These are phyloP conservation scores for Keiferia lycopersicella DNA, from an alignment of 2,888 invertebrate genomes.

Conservation along the genomic window DNA sequence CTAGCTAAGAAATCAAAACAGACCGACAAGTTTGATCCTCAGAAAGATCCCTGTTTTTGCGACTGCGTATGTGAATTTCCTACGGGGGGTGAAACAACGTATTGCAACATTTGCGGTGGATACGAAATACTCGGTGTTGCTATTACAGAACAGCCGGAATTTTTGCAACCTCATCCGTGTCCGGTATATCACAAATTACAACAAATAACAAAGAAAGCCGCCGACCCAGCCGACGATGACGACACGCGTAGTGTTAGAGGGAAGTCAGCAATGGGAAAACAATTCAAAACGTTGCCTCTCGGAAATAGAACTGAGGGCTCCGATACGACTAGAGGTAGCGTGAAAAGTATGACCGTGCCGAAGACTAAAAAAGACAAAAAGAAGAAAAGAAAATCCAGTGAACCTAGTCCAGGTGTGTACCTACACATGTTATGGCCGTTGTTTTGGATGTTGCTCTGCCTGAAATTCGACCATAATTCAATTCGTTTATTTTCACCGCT, in stretches of 20 bases:
- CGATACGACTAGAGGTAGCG: not conserved
- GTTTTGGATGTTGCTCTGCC: not conserved
- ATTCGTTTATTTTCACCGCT: not conserved
- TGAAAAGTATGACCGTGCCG: not conserved
- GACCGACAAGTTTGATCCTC: constrained; percentile 36
- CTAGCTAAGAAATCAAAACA: constrained; percentile 45
- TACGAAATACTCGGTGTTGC: constrained; percentile 70
- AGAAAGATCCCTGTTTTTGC: constrained; percentile 63
- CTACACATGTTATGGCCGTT: not conserved
- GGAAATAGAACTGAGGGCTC: not conserved
- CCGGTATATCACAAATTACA: constrained; percentile 72
- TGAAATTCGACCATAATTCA: not conserved
- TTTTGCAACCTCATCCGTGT: constrained; percentile 66
- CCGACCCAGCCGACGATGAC: not conserved
- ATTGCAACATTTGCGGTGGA: constrained; percentile 71
- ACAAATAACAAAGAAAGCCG: constrained; percentile 47
- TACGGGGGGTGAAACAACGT: constrained; percentile 63
- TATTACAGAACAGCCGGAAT: constrained; percentile 58
- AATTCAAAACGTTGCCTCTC: not conserved
- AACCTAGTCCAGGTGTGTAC: not conserved
- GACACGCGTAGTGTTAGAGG: not conserved
- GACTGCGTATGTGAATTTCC: constrained; percentile 70
- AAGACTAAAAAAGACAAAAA: not conserved
- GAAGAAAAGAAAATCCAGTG: not conserved
- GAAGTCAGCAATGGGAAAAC: not conserved